Conservation (phyloP, 2,888 invertebrate genomes). For the Cataglyphis cursor region DNA sequence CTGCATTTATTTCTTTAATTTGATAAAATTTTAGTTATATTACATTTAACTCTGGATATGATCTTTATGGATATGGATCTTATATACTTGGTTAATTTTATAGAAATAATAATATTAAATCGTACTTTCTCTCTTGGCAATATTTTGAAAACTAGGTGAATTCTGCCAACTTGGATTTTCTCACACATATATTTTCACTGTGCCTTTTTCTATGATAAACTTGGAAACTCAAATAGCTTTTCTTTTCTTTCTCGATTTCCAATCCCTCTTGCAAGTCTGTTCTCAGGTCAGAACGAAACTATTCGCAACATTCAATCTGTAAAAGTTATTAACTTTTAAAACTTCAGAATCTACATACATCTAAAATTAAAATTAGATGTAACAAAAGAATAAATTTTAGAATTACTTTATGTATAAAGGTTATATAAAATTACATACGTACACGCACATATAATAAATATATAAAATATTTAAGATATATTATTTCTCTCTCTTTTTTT, state of each 20-base stretch:
- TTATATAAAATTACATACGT: neutral
- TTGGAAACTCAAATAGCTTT: conserved; percentile 25
- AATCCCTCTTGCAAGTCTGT: conserved; percentile 4
- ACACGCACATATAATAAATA: neutral
- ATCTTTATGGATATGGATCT: neutral
- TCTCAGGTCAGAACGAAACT: conserved; percentile 2
- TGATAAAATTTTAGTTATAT: neutral
- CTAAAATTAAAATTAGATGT: neutral
- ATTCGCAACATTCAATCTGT: neutral
- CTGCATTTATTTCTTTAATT: neutral
- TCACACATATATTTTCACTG: conserved; percentile 32
- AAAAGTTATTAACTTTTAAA: conserved; percentile 23
- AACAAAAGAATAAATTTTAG: neutral
- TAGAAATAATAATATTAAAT: conserved; percentile 19
- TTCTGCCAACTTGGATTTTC: conserved; percentile 39
- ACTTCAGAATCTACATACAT: neutral
- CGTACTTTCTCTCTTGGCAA: neutral
- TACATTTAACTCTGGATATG: neutral
- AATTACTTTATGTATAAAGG: neutral
- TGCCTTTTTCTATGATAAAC: conserved; percentile 25
- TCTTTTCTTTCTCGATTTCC: conserved; percentile 29
- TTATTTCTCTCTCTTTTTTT: no score
- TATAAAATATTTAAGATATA: no score
- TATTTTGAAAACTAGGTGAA: conserved; percentile 31
- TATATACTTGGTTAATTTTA: neutral